These are phyloP conservation scores for Beris morrisii DNA, from an alignment of 2,888 invertebrate species.

Conservation along the genomic window DNA sequence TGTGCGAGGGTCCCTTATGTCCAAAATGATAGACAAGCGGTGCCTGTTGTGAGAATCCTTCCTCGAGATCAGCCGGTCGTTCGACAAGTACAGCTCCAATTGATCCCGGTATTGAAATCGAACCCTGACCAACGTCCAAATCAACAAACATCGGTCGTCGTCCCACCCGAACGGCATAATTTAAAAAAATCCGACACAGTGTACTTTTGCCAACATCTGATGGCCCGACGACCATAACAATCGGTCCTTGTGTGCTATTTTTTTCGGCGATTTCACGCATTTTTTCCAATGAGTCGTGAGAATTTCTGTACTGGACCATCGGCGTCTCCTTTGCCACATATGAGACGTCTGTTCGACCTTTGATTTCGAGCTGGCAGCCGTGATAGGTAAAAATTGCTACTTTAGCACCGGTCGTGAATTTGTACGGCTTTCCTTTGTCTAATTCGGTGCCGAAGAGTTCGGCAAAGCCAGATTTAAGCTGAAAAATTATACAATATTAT, in stretches of 20 bases:
- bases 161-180: slow-evolving; percentile 92
- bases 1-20: slow-evolving; percentile 73
- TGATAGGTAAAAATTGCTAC: slow-evolving; percentile 96
- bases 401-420: slow-evolving; percentile 87
- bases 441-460: slow-evolving; percentile 97
- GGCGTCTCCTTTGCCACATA: slow-evolving; percentile 97
- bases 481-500: slow-evolving; percentile 40
- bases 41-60: slow-evolving; percentile 91
- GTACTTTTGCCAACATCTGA: slow-evolving; percentile 97
- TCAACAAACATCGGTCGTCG: slow-evolving; percentile 90
- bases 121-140: slow-evolving; percentile 93
- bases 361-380: slow-evolving; percentile 83
- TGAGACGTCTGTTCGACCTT: slow-evolving; percentile 88
- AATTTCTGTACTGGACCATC: slow-evolving; percentile 93
- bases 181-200: slow-evolving; percentile 81
- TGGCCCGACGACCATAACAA: slow-evolving; percentile 90
- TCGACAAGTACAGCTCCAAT: slow-evolving; percentile 89
- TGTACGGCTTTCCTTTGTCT: slow-evolving; percentile 88
- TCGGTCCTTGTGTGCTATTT: slow-evolving; percentile 73
- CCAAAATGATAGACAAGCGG: slow-evolving; percentile 95
- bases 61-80: slow-evolving; percentile 89
- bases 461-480: slow-evolving; percentile 87
- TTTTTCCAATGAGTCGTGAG: slow-evolving; percentile 92
- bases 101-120: slow-evolving; percentile 89
- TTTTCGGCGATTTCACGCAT: slow-evolving; percentile 81